Evolutionary conservation across 2,888 invertebrate genomes (phyloP).

Genomic region (Lingula anatina): DNA sequence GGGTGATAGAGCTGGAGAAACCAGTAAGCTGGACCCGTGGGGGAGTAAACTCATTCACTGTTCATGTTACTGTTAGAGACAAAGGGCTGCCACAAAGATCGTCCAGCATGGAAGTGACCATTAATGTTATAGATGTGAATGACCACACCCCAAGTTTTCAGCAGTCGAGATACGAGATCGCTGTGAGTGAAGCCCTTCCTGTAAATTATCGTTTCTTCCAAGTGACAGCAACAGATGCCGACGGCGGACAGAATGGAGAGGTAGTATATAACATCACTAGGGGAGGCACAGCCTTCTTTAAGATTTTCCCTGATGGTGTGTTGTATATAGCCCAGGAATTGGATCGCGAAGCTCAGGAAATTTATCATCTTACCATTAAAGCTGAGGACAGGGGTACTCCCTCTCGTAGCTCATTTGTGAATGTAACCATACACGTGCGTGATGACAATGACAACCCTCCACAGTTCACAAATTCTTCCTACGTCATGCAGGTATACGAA

Average conservation of each 20-base stretch:
- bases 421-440: constrained; percentile 79
- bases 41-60: constrained; percentile 9
- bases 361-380: constrained; percentile 81
- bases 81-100: constrained; percentile 24
- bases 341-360: constrained; percentile 86
- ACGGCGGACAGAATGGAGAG: constrained; percentile 34
- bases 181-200: constrained; percentile 80
- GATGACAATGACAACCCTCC: constrained; percentile 52
- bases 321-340: constrained; percentile 79
- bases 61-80: constrained; percentile 35
- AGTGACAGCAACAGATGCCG: constrained; percentile 36
- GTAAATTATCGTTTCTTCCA: constrained; percentile 69
- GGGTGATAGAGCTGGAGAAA: constrained; percentile 80
- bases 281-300: constrained; percentile 81
- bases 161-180: constrained; percentile 86
- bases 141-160: constrained; percentile 94
- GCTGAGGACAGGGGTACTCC: constrained; percentile 66
- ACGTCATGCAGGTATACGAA: constrained; percentile 34
- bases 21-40: constrained; percentile 53
- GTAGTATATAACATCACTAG: constrained; percentile 64
- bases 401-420: constrained; percentile 66
- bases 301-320: constrained; percentile 91
- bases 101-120: constrained; percentile 19
- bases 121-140: constrained; percentile 79
- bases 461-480: constrained; percentile 61